Evolutionary conservation across 2,797 vertebrate genomes (phyloP).

Genomic region (Hydrophis major): DNA sequence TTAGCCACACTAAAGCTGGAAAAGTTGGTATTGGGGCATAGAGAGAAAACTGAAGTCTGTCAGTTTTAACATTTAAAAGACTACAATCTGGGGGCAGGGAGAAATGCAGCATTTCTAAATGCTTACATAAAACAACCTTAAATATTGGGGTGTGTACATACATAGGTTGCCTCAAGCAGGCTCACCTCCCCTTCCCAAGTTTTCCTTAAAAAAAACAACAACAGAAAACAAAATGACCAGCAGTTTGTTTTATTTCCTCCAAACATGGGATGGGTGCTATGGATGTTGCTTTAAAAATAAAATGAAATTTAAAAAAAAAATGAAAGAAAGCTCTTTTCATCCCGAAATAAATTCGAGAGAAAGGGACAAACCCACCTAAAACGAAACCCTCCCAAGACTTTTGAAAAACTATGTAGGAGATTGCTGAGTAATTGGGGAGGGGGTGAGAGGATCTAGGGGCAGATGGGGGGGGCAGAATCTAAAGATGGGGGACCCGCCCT

Average conservation of each 20-base stretch:
- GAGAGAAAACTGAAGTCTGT: background rate
- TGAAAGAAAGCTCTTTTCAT: too few relatives aligned
- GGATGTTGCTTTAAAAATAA: background rate
- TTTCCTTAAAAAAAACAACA: background rate
- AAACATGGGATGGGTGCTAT: background rate
- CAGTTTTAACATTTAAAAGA: background rate
- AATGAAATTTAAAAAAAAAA: too few relatives aligned
- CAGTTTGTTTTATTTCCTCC: background rate
- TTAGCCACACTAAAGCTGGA: background rate
- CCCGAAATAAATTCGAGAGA: background rate
- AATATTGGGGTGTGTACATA: background rate
- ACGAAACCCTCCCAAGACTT: background rate
- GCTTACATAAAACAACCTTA: background rate
- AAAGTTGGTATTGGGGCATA: background rate
- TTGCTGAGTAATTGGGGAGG: background rate
- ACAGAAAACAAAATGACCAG: background rate
- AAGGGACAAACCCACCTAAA: background rate
- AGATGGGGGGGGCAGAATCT: background rate
- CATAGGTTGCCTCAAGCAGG: accelerated
- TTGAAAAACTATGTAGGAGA: background rate
- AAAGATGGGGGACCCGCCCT: background rate
- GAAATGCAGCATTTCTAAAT: background rate
- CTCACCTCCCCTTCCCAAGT: background rate
- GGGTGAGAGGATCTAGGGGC: background rate
- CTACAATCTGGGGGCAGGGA: too few relatives aligned